A percentile compares a stretch with the other conserved stretches of the same genome.
phyloP scores from a whole-genome alignment of 2,888 invertebrate species.

The Agonum fuliginosum region DNA sequence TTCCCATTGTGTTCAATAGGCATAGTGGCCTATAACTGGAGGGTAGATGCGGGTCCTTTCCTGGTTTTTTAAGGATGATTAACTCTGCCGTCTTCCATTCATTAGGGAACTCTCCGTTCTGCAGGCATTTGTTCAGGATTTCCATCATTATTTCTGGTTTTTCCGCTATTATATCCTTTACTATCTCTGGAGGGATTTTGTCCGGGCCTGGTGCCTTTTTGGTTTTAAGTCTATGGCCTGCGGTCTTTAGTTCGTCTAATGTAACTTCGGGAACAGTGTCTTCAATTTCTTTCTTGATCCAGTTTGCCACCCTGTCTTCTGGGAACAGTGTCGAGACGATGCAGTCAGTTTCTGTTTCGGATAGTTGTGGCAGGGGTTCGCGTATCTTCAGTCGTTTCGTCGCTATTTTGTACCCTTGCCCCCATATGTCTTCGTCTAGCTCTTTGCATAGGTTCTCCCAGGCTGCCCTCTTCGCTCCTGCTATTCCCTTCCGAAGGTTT shows the following conservation, averaged over 20 bases:
- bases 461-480: conserved; percentile 7
- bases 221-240: conserved; percentile 12
- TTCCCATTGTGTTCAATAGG: conserved; percentile 36
- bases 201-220: conserved; percentile 52
- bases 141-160: conserved; percentile 5
- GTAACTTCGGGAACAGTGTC: not conserved
- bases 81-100: conserved; percentile 49
- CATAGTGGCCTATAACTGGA: conserved; percentile 45
- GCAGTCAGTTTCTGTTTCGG: not conserved
- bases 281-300: not conserved
- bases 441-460: conserved; percentile 46
- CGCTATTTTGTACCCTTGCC: conserved; percentile 50
- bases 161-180: conserved; percentile 10
- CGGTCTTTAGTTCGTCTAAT: conserved; percentile 35
- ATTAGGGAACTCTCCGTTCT: conserved; percentile 5
- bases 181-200: conserved; percentile 35
- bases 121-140: not conserved
- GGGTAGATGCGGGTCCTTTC: not conserved
- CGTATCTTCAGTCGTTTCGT: not conserved
- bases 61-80: conserved; percentile 50
- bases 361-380: not conserved
- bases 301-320: not conserved
- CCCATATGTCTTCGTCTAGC: conserved; percentile 56
- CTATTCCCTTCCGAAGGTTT: not conserved
- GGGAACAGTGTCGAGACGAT: conserved; percentile 28